These are phyloP conservation scores for Tenualosa ilisha DNA, from an alignment of 2,797 vertebrate species.

Conservation along the genomic window DNA sequence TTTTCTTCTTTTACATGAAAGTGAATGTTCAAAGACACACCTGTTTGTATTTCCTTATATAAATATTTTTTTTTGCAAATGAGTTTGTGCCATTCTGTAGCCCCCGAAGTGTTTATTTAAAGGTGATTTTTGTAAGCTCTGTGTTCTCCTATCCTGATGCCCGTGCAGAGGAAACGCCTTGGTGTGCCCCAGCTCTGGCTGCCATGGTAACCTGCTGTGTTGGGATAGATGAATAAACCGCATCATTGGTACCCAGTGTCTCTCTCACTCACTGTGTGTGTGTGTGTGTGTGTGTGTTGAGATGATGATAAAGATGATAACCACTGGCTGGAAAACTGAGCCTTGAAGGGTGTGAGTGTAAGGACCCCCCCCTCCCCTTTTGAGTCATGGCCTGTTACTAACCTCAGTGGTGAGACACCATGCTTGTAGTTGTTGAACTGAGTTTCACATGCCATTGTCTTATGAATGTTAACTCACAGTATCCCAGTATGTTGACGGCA, in stretches of 20 bases:
- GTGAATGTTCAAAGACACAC: neutral
- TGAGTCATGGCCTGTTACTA: too few species aligned
- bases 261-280: neutral
- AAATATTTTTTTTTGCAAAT: neutral
- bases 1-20: neutral
- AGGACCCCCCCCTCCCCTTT: too few species aligned
- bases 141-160: constrained; percentile 40
- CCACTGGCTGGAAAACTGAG: too few species aligned
- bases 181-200: neutral
- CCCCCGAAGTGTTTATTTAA: constrained; percentile 62
- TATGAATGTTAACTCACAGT: too few species aligned
- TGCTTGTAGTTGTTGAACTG: too few species aligned
- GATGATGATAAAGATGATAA: too few species aligned
- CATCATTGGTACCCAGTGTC: neutral
- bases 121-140: constrained; percentile 70
- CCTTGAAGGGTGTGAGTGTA: too few species aligned
- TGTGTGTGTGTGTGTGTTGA: neutral
- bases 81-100: constrained; percentile 68
- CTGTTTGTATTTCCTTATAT: constrained; percentile 12
- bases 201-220: neutral
- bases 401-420: too few species aligned
- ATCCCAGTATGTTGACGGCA: too few species aligned
- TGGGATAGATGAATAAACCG: constrained; percentile 1
- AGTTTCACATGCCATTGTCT: too few species aligned
- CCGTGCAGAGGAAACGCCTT: neutral